A percentile compares a stretch with the other conserved stretches of the same genome.
phyloP scores from a whole-genome alignment of 2,113 vertebrate species.

The Oplegnathus fasciatus region DNA sequence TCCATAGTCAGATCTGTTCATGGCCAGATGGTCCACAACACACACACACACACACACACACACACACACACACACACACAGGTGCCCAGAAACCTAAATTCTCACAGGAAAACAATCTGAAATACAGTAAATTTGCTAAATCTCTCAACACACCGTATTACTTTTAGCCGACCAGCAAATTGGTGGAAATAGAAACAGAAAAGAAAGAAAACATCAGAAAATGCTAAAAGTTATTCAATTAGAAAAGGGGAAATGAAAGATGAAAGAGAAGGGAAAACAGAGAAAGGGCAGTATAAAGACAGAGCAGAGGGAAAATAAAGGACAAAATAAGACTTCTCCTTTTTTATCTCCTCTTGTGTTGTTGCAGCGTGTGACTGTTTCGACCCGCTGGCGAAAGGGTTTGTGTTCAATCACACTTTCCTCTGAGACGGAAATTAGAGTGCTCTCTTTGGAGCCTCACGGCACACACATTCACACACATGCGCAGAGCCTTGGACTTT shows the following conservation, averaged over 20 bases:
- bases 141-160: conserved; percentile 25
- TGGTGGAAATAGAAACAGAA: conserved; percentile 38
- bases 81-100: conserved; percentile 40
- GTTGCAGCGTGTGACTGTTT: conserved; percentile 72
- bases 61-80: conserved; percentile 20
- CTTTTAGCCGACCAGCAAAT: conserved; percentile 32
- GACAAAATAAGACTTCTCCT: conserved; percentile 66
- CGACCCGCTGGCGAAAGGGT: conserved; percentile 73
- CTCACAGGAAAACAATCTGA: conserved; percentile 44
- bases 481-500: conserved; percentile 20
- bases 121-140: conserved; percentile 43
- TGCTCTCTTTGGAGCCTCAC: conserved; percentile 71
- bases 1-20: conserved; percentile 66
- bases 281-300: conserved; percentile 37
- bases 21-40: conserved; percentile 73
- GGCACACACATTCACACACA: conserved; percentile 55
- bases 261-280: conserved; percentile 47
- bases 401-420: conserved; percentile 83
- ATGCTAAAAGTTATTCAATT: conserved; percentile 51
- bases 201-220: conserved; percentile 22
- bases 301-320: conserved; percentile 58
- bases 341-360: conserved; percentile 72
- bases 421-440: conserved; percentile 81
- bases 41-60: conserved; percentile 14
- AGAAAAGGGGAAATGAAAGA: conserved; percentile 49